Evolutionary conservation across 2,888 invertebrate species (phyloP).

Genomic region (Drosophila prolongata): DNA sequence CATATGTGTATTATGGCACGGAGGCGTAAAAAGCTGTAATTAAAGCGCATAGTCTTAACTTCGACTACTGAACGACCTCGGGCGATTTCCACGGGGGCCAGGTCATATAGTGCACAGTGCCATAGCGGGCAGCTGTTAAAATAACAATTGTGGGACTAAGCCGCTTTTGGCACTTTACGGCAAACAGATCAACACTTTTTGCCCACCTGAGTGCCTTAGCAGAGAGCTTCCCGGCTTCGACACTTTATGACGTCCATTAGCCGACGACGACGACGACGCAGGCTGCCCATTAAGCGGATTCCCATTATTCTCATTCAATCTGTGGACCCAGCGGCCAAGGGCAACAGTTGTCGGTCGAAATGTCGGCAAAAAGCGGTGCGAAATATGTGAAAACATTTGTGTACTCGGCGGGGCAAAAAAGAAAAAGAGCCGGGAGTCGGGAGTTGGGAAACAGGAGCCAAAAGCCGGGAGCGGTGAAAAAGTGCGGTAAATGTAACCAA

Average conservation of each 20-base stretch:
- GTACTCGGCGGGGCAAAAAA: neutral
- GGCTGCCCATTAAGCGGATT: conserved; percentile 46
- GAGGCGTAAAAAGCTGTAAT: neutral
- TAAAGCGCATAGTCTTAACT: neutral
- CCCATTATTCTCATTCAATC: conserved; percentile 51
- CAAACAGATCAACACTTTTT: conserved; percentile 38
- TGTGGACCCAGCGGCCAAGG: conserved; percentile 11
- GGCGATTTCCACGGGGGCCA: neutral
- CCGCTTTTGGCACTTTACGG: conserved; percentile 17
- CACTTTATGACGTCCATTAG: conserved; percentile 48
- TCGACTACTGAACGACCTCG: neutral
- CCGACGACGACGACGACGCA: conserved; percentile 21
- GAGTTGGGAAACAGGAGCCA: neutral
- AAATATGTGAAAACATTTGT: conserved; percentile 28
- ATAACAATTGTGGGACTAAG: conserved; percentile 26
- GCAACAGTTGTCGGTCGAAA: conserved; percentile 6
- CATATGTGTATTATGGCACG: neutral
- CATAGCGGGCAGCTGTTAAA: conserved; percentile 3
- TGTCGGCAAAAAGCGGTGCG: conserved; percentile 4
- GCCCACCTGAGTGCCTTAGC: conserved; percentile 15
- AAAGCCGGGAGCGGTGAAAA: conserved; percentile 37
- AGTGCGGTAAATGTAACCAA: conserved; percentile 67
- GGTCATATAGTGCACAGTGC: neutral
- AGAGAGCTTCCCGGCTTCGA: conserved; percentile 24
- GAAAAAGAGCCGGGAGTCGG: neutral